Conservation (phyloP, 2,113 vertebrate genomes). For the Atherinomorus stipes region DNA sequence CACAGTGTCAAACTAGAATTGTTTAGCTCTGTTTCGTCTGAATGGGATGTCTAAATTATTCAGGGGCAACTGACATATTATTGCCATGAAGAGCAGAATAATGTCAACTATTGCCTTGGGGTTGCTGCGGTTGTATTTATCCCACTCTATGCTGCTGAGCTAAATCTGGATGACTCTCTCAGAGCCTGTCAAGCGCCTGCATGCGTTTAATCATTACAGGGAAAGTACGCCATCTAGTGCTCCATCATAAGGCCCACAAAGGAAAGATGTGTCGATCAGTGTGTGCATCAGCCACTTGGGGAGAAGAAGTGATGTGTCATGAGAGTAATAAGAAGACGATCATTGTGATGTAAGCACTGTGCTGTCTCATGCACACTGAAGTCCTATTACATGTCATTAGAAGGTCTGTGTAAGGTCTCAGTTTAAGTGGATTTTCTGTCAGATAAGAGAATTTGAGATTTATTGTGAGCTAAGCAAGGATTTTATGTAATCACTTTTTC, state of each 20-base stretch:
- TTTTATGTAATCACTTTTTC: too few species aligned
- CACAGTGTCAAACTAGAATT: not conserved
- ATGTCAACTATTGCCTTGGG: conserved; percentile 64
- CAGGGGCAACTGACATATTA: conserved; percentile 49
- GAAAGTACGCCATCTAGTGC: conserved; percentile 74
- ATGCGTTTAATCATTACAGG: conserved; percentile 23
- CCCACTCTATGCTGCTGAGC: conserved; percentile 41
- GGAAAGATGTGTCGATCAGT: not conserved
- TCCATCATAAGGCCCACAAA: not conserved
- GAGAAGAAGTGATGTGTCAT: not conserved
- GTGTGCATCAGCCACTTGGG: not conserved
- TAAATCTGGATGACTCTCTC: conserved; percentile 69
- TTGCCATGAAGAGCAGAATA: conserved; percentile 61
- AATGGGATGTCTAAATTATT: conserved; percentile 49
- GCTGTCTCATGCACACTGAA: not conserved
- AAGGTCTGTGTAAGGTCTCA: not conserved
- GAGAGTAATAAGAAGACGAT: conserved; percentile 11
- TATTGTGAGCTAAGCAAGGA: too few species aligned
- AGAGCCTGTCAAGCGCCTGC: conserved; percentile 43
- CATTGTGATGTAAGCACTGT: not conserved
- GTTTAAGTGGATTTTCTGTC: not conserved
- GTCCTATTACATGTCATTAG: too few species aligned
- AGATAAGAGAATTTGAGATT: too few species aligned
- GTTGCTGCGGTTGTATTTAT: conserved; percentile 57
- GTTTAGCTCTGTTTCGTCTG: not conserved